These are phyloP conservation scores for Galeruca laticollis DNA, from an alignment of 2,888 invertebrate genomes.

Conservation along the genomic window DNA sequence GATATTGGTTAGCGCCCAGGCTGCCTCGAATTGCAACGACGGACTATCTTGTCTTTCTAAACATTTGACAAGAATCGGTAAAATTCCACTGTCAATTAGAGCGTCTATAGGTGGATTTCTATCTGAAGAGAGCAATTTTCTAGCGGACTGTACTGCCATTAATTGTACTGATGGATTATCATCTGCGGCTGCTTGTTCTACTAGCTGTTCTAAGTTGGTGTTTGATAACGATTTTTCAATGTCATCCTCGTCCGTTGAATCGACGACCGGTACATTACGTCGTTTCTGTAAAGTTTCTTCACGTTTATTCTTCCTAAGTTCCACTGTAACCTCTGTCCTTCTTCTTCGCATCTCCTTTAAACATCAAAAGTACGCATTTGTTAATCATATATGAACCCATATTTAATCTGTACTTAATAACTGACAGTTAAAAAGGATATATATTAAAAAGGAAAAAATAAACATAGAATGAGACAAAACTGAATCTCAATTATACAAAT, in stretches of 20 bases:
- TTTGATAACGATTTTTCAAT: slow-evolving; percentile 77
- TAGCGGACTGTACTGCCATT: slow-evolving; percentile 92
- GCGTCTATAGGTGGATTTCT: slow-evolving; percentile 98
- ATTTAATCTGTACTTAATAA: no score
- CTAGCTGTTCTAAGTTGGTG: slow-evolving; percentile 84
- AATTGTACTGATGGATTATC: slow-evolving; percentile 86
- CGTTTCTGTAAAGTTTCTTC: slow-evolving; percentile 97
- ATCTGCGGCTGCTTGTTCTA: slow-evolving; percentile 85
- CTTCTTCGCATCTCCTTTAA: slow-evolving; percentile 95
- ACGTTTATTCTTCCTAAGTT: slow-evolving; percentile 97
- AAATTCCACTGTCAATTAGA: slow-evolving; percentile 91
- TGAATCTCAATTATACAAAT: no score
- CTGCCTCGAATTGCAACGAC: slow-evolving; percentile 94
- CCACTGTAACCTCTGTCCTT: slow-evolving; percentile 96
- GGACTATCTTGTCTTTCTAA: slow-evolving; percentile 88
- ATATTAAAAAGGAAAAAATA: no score
- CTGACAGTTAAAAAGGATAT: no score
- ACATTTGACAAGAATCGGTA: slow-evolving; percentile 89
- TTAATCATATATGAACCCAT: no score
- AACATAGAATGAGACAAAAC: no score
- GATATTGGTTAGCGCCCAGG: slow-evolving; percentile 98
- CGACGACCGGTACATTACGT: slow-evolving; percentile 92
- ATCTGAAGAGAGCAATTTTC: slow-evolving; percentile 96
- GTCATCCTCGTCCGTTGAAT: slow-evolving; percentile 87
- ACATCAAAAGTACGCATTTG: no score